phyloP scores from a whole-genome alignment of 2,797 vertebrate genomes.

The Poeciliopsis gracilis region DNA sequence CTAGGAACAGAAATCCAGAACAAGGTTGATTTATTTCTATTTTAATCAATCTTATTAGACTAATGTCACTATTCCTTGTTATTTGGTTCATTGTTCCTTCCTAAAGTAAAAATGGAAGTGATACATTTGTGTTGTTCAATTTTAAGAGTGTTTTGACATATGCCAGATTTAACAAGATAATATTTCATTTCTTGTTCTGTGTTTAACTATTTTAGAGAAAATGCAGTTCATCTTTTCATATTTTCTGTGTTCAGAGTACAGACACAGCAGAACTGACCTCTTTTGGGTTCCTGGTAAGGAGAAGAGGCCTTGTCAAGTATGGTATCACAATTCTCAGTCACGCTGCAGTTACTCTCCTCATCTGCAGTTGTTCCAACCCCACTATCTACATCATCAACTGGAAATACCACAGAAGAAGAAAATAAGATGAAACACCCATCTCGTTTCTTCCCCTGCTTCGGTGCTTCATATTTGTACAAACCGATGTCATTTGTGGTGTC shows the following conservation, averaged over 20 bases:
- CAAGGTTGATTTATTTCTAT: background rate
- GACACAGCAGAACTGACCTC: conserved; percentile 22
- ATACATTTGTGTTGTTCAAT: background rate
- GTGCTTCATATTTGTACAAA: conserved; percentile 3
- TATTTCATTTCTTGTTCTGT: background rate
- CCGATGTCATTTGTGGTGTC: conserved; percentile 18
- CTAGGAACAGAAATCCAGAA: conserved; percentile 1
- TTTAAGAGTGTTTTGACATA: background rate
- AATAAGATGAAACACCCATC: background rate
- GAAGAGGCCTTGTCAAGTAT: conserved; percentile 41
- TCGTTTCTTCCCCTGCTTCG: background rate
- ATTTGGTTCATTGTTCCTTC: background rate
- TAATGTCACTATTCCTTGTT: background rate
- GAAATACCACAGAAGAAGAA: background rate
- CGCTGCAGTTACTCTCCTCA: conserved; percentile 16
- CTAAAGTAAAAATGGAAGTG: background rate
- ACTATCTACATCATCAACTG: conserved; percentile 14
- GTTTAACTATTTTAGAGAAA: background rate
- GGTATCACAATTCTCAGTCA: conserved; percentile 8
- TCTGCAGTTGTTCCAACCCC: conserved; percentile 1
- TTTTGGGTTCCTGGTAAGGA: conserved; percentile 18
- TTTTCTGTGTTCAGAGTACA: background rate
- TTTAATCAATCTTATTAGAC: background rate
- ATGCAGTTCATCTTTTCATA: background rate
- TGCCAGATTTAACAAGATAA: background rate